phyloP scores from a whole-genome alignment of 1,140 invertebrate genomes.

The Pissodes strobi region DNA sequence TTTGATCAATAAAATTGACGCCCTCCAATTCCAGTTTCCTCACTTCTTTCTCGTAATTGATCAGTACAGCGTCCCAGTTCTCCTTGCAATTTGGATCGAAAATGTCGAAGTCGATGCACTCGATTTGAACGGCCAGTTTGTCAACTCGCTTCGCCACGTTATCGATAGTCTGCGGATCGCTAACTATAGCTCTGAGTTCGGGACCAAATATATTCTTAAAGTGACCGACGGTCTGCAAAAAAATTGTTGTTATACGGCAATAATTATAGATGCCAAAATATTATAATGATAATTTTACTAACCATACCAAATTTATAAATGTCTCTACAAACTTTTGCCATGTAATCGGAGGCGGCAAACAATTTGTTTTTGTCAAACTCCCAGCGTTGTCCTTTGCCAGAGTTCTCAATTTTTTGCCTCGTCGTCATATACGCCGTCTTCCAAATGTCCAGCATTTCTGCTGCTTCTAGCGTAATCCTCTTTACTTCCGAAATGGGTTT shows the following conservation, averaged over 20 bases:
- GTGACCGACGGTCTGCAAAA: slow-evolving; percentile 57
- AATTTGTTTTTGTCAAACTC: slow-evolving; percentile 83
- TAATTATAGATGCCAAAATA: background rate
- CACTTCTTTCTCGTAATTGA: slow-evolving; percentile 75
- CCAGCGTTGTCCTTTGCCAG: slow-evolving; percentile 82
- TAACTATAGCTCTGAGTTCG: slow-evolving; percentile 83
- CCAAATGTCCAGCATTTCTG: slow-evolving; percentile 76
- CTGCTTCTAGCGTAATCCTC: slow-evolving; percentile 56
- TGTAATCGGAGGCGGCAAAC: slow-evolving; percentile 84
- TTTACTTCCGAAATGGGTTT: slow-evolving; percentile 41
- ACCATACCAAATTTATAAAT: slow-evolving; percentile 75
- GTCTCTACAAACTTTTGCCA: slow-evolving; percentile 76
- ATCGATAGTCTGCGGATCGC: slow-evolving; percentile 82
- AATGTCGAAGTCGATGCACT: slow-evolving; percentile 79
- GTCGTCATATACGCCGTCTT: slow-evolving; percentile 74
- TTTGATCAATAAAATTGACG: slow-evolving; percentile 82
- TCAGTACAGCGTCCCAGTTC: slow-evolving; percentile 82
- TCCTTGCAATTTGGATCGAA: slow-evolving; percentile 75
- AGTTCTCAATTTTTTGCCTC: slow-evolving; percentile 77
- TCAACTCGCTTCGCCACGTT: slow-evolving; percentile 75
- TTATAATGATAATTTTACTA: slow-evolving; percentile 33
- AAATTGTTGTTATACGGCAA: background rate
- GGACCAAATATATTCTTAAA: slow-evolving; percentile 88
- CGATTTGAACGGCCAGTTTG: slow-evolving; percentile 72
- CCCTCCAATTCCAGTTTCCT: slow-evolving; percentile 77